phyloP scores from a whole-genome alignment of 2,797 vertebrate species.

The Sorex maritimensis region DNA sequence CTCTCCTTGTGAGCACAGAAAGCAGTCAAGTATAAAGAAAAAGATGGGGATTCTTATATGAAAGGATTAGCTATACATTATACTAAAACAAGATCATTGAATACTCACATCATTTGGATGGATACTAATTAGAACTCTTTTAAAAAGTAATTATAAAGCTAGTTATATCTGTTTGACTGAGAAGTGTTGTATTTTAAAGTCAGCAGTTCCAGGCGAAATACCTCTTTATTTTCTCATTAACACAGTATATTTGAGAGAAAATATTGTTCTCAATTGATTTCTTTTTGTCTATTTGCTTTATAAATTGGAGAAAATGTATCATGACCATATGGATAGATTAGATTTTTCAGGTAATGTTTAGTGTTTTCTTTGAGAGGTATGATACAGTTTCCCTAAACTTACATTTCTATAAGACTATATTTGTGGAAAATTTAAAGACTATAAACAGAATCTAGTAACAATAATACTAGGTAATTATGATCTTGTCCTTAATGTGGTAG shows the following conservation, averaged over 20 bases:
- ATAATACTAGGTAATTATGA: not conserved
- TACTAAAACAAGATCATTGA: constrained; percentile 26
- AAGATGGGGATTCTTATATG: not conserved
- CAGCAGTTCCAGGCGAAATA: not conserved
- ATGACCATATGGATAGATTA: not conserved
- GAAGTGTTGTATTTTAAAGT: constrained; percentile 8
- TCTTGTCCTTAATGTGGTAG: not conserved
- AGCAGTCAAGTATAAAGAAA: constrained; percentile 21
- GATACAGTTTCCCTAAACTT: not conserved
- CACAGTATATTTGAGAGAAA: not conserved
- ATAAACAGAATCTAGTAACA: not conserved
- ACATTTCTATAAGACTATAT: not conserved
- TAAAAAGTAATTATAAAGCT: constrained; percentile 38
- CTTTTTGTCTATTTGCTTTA: not conserved
- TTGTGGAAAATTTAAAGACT: not conserved
- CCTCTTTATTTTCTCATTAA: not conserved
- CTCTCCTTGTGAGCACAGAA: not conserved
- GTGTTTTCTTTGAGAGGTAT: not conserved
- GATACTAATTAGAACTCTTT: constrained; percentile 24
- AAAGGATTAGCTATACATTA: not conserved
- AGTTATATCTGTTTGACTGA: constrained; percentile 24
- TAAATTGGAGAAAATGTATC: not conserved
- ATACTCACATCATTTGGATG: constrained; percentile 33
- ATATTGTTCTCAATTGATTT: not conserved
- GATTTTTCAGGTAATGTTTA: not conserved